Conservation (phyloP, 2,888 invertebrate species). For the Creontiades dilutus region DNA sequence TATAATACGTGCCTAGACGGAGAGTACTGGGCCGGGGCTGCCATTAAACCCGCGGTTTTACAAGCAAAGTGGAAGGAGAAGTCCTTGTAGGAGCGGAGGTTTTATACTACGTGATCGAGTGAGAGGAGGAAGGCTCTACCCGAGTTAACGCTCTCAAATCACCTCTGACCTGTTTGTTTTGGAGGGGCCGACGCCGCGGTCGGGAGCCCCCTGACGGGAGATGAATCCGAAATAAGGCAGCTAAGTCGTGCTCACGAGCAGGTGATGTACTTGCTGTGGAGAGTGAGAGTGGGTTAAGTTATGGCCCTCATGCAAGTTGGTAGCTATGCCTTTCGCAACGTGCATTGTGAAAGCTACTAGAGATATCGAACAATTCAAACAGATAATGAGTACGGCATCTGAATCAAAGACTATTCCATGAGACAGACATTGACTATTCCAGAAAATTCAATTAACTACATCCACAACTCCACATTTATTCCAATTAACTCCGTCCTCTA, state of each 20-base stretch:
- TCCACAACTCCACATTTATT: too few relatives aligned
- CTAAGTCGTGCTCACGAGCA: neutral
- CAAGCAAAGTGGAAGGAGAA: neutral
- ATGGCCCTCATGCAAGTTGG: too few relatives aligned
- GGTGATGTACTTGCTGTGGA: neutral
- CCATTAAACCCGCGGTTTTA: neutral
- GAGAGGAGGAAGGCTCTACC: neutral
- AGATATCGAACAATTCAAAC: too few relatives aligned
- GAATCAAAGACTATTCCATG: too few relatives aligned
- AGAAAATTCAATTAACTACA: too few relatives aligned
- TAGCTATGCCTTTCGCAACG: too few relatives aligned
- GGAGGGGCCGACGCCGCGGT: neutral
- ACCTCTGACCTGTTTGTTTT: slow-evolving; percentile 1
- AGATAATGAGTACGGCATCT: too few relatives aligned
- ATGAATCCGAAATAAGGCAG: neutral
- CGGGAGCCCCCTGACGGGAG: neutral
- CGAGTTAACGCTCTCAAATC: slow-evolving; percentile 1
- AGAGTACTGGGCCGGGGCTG: neutral
- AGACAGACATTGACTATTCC: too few relatives aligned
- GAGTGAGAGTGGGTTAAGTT: too few relatives aligned
- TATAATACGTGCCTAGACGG: neutral
- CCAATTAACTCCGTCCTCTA: too few relatives aligned
- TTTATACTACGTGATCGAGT: neutral
- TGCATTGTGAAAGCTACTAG: too few relatives aligned
- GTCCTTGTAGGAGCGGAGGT: neutral